A percentile compares a stretch with the other conserved stretches of the same genome.
These are phyloP conservation scores for Atrina japonica DNA, from an alignment of 2,888 invertebrate genomes.

Conservation along the genomic window DNA sequence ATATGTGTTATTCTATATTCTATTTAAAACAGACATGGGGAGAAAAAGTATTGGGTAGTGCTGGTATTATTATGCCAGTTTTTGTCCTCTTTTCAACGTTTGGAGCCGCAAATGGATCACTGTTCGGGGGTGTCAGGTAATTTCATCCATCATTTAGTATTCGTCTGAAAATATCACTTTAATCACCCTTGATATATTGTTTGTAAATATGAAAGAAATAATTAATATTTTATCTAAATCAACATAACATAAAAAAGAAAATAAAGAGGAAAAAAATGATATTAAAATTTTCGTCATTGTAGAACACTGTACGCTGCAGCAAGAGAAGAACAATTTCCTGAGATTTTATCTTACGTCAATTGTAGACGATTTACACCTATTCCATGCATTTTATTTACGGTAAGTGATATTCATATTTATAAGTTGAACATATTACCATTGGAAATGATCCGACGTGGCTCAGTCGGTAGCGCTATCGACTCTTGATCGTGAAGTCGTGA, in stretches of 20 bases:
- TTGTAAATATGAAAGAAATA: too few relatives aligned
- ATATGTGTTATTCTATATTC: too few relatives aligned
- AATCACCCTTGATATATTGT: background rate
- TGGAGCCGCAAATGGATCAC: conserved; percentile 62
- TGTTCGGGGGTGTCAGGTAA: conserved; percentile 81
- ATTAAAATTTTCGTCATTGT: too few relatives aligned
- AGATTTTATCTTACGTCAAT: conserved; percentile 64
- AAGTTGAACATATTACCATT: too few relatives aligned
- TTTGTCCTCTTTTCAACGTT: conserved; percentile 66
- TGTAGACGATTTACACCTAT: conserved; percentile 58
- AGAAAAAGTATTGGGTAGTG: conserved; percentile 56
- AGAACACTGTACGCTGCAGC: conserved; percentile 67
- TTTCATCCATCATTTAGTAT: too few relatives aligned
- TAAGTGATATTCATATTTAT: conserved; percentile 31
- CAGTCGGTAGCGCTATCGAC: too few relatives aligned
- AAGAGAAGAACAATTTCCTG: conserved; percentile 67
- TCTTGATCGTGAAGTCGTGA: too few relatives aligned
- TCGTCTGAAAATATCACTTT: background rate
- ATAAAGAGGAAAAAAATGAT: too few relatives aligned
- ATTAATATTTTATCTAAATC: too few relatives aligned
- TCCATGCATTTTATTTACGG: conserved; percentile 54
- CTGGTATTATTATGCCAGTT: conserved; percentile 63
- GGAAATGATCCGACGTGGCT: too few relatives aligned
- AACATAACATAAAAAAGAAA: too few relatives aligned
- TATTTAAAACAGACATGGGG: conserved; percentile 72